phyloP scores from a whole-genome alignment of 2,888 invertebrate genomes.

The Phania funesta region DNA sequence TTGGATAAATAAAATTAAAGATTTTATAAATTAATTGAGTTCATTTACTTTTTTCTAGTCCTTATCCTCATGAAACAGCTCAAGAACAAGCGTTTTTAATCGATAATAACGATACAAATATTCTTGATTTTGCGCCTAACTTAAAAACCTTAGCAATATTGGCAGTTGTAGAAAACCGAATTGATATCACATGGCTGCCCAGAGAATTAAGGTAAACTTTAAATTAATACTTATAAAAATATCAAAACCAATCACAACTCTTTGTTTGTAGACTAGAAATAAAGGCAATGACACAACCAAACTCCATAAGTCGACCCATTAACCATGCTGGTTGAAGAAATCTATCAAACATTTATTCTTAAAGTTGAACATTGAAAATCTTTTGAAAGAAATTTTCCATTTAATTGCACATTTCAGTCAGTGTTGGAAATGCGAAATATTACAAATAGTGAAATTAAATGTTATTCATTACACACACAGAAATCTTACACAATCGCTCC shows the following conservation, averaged over 20 bases:
- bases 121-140: slow-evolving; percentile 89
- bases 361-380: too few relatives aligned
- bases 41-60: slow-evolving; percentile 48
- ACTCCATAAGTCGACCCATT: slow-evolving; percentile 84
- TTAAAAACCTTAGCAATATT: slow-evolving; percentile 87
- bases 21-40: not conserved
- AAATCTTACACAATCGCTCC: too few relatives aligned
- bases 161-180: slow-evolving; percentile 84
- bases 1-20: not conserved
- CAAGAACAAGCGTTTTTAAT: slow-evolving; percentile 80
- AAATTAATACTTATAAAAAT: slow-evolving; percentile 14
- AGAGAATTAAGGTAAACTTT: slow-evolving; percentile 83
- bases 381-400: too few relatives aligned
- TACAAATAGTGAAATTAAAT: too few relatives aligned
- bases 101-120: slow-evolving; percentile 91
- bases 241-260: not conserved
- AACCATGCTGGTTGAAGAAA: slow-evolving; percentile 77
- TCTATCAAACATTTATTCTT: too few relatives aligned
- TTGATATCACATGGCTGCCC: slow-evolving; percentile 85
- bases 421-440: too few relatives aligned
- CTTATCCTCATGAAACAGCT: slow-evolving; percentile 65
- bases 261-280: slow-evolving; percentile 84
- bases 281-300: slow-evolving; percentile 86
- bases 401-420: too few relatives aligned
- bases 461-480: too few relatives aligned